Evolutionary conservation across 2,797 vertebrate species (phyloP).

Genomic region (Myotis planiceps): DNA sequence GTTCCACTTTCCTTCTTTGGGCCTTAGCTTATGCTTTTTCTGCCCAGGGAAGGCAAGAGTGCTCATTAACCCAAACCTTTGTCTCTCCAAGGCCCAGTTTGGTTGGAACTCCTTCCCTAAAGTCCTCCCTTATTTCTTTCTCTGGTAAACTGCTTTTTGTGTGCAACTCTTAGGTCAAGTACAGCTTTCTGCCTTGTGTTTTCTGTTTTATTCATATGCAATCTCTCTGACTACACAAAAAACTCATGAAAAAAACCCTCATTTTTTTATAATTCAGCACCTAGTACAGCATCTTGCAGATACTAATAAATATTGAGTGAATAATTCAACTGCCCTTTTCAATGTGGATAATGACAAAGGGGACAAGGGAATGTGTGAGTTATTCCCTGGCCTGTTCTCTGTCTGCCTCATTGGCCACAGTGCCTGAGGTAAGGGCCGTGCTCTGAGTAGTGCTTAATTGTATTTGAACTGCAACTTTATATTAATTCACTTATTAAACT

Average conservation of each 20-base stretch:
- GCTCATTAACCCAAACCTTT: not conserved
- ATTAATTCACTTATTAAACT: not conserved
- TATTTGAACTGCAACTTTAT: not conserved
- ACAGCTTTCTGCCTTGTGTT: not conserved
- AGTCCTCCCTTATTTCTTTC: not conserved
- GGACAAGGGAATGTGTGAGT: not conserved
- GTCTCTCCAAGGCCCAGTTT: not conserved
- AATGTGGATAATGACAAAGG: not conserved
- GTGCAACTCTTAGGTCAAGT: not conserved
- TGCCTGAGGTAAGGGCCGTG: not conserved
- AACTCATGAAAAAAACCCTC: not conserved
- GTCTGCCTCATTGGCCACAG: not conserved
- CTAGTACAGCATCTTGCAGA: not conserved
- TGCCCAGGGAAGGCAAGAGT: not conserved
- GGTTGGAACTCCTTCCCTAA: not conserved
- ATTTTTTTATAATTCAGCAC: not conserved
- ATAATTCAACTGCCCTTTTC: not conserved
- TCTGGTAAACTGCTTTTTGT: not conserved
- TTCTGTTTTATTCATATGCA: not conserved
- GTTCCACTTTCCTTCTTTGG: not conserved
- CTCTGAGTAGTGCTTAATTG: not conserved
- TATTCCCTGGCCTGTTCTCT: not conserved
- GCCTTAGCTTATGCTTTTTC: not conserved
- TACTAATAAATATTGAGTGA: slow-evolving; percentile 15
- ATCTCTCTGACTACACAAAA: not conserved